Evolutionary conservation across 2,888 invertebrate genomes (phyloP).

Genomic region (Drosophila histrio): DNA sequence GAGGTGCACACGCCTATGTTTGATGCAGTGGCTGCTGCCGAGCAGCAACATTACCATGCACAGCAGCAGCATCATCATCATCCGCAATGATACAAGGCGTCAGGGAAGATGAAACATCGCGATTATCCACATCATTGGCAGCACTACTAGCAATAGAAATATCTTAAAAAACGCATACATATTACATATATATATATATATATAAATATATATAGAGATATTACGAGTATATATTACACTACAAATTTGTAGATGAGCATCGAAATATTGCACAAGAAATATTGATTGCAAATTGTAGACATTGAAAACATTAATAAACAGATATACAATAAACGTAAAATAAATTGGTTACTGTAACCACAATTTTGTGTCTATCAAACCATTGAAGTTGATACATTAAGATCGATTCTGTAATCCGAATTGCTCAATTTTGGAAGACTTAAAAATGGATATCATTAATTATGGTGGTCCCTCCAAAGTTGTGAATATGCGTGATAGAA

Average conservation of each 20-base stretch:
- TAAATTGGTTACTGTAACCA: constrained; percentile 30
- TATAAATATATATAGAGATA: no score
- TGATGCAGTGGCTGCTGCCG: constrained; percentile 81
- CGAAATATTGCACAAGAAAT: constrained; percentile 50
- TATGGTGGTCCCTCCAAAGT: neutral
- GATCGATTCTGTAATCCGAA: neutral
- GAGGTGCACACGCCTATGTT: constrained; percentile 83
- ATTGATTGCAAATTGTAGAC: constrained; percentile 27
- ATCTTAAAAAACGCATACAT: constrained; percentile 26
- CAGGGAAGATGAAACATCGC: constrained; percentile 71
- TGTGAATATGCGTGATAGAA: neutral
- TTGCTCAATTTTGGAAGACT: neutral
- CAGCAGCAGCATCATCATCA: constrained; percentile 78
- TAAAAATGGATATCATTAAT: neutral
- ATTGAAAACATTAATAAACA: constrained; percentile 14
- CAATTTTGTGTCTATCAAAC: constrained; percentile 7
- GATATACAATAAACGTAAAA: constrained; percentile 29
- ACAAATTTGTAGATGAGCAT: constrained; percentile 52
- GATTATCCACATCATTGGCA: constrained; percentile 79
- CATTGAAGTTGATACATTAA: neutral
- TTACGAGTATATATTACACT: constrained; percentile 39
- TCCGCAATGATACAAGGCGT: constrained; percentile 67
- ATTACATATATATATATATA: constrained; percentile 12
- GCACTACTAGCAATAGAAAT: constrained; percentile 55
- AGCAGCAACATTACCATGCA: constrained; percentile 81